Evolutionary conservation across 2,888 invertebrate genomes (phyloP).

Genomic region (Dione vanillae): DNA sequence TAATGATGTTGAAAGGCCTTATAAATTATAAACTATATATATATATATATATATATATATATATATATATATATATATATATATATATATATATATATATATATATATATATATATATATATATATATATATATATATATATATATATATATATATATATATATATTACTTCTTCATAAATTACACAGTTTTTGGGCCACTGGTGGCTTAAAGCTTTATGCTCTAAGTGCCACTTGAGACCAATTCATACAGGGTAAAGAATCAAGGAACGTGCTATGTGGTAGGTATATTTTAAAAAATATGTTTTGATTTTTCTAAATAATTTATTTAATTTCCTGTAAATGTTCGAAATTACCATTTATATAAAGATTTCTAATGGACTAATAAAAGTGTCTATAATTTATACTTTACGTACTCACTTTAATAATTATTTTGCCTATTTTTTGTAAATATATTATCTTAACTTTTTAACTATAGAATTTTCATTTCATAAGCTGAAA

Average conservation of each 20-base stretch:
- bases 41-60: too few relatives aligned
- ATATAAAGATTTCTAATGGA: too few relatives aligned
- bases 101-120: too few relatives aligned
- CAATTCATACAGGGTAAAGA: constrained; percentile 22
- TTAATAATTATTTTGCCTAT: neutral
- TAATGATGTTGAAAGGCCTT: too few relatives aligned
- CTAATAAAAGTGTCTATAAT: too few relatives aligned
- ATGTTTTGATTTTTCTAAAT: neutral
- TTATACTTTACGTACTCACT: neutral
- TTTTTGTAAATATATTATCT: neutral
- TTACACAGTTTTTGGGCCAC: constrained; percentile 38
- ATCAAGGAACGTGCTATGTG: constrained; percentile 6
- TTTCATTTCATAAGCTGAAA: constrained; percentile 28
- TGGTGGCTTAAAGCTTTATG: constrained; percentile 33
- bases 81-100: too few relatives aligned
- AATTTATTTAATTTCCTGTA: neutral
- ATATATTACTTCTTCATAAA: too few relatives aligned
- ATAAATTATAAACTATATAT: too few relatives aligned
- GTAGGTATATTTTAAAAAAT: neutral
- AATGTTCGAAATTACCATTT: too few relatives aligned
- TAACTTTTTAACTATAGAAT: constrained; percentile 14
- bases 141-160: neutral
- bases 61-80: too few relatives aligned
- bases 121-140: too few relatives aligned
- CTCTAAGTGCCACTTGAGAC: constrained; percentile 40